phyloP scores from a whole-genome alignment of 2,888 invertebrate genomes.

The Machimus rusticus region DNA sequence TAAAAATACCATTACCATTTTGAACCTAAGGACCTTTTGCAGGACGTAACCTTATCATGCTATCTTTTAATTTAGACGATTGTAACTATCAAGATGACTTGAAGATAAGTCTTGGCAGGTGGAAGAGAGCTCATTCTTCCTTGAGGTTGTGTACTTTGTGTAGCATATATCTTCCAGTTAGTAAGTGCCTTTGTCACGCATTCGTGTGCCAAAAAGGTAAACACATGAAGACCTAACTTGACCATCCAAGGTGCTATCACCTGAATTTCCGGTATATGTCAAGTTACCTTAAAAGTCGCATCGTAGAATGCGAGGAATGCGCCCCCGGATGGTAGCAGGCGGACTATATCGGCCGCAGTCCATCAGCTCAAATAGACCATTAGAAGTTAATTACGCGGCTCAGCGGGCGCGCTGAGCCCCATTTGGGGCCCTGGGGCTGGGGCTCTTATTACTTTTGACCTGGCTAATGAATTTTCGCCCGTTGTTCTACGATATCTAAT shows the following conservation, averaged over 20 bases:
- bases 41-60: not conserved
- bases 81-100: not conserved
- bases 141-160: not conserved
- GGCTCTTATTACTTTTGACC: not conserved
- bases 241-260: not conserved
- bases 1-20: not conserved
- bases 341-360: not conserved
- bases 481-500: constrained; percentile 18
- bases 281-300: not conserved
- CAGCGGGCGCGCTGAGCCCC: constrained; percentile 10
- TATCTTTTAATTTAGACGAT: not conserved
- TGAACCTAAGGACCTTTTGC: not conserved
- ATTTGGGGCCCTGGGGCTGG: not conserved
- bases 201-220: not conserved
- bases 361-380: constrained; percentile 10
- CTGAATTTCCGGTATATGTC: not conserved
- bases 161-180: not conserved
- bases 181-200: not conserved
- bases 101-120: not conserved
- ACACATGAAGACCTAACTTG: not conserved
- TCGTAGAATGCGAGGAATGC: not conserved
- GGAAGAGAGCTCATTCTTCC: not conserved
- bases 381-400: constrained; percentile 14
- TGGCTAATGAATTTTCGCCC: constrained; percentile 17
- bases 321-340: not conserved